phyloP scores from a whole-genome alignment of 2,113 vertebrate species.

The Bujurquina vittata region DNA sequence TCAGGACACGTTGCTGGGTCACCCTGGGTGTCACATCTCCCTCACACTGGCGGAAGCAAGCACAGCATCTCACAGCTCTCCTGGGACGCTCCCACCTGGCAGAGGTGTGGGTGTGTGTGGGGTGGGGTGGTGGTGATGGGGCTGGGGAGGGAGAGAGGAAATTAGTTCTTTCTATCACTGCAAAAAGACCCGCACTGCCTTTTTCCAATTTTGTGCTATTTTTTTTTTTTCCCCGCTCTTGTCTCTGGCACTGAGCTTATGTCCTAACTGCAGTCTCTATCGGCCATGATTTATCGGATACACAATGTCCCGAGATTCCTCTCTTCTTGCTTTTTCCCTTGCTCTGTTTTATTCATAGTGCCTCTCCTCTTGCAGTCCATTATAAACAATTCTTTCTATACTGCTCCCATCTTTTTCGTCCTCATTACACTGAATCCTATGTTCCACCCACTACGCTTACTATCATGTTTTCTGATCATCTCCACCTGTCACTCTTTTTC shows the following conservation, averaged over 20 bases:
- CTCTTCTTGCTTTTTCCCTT: neutral
- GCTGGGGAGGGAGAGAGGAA: slow-evolving; percentile 24
- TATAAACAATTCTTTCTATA: neutral
- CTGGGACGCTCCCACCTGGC: slow-evolving; percentile 43
- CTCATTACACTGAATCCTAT: slow-evolving; percentile 22
- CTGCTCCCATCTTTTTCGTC: neutral
- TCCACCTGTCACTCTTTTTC: neutral
- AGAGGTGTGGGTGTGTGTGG: neutral
- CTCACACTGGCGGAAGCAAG: slow-evolving; percentile 51
- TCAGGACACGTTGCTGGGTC: slow-evolving; percentile 31
- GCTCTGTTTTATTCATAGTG: neutral
- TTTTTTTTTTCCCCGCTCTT: slow-evolving; percentile 66
- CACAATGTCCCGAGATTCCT: slow-evolving; percentile 50
- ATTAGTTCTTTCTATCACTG: slow-evolving; percentile 45
- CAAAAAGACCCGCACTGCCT: slow-evolving; percentile 39
- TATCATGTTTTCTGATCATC: neutral
- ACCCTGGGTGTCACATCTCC: slow-evolving; percentile 44
- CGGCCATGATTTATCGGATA: slow-evolving; percentile 72
- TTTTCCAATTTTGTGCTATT: slow-evolving; percentile 58
- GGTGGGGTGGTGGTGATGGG: neutral
- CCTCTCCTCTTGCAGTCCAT: neutral
- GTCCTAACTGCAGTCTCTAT: slow-evolving; percentile 73
- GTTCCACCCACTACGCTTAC: slow-evolving; percentile 9
- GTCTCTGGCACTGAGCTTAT: slow-evolving; percentile 43
- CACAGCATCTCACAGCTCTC: slow-evolving; percentile 36